Base-by-base conservation (phyloP, 2,797 vertebrate species). In the Echeneis naucrates region DNA sequence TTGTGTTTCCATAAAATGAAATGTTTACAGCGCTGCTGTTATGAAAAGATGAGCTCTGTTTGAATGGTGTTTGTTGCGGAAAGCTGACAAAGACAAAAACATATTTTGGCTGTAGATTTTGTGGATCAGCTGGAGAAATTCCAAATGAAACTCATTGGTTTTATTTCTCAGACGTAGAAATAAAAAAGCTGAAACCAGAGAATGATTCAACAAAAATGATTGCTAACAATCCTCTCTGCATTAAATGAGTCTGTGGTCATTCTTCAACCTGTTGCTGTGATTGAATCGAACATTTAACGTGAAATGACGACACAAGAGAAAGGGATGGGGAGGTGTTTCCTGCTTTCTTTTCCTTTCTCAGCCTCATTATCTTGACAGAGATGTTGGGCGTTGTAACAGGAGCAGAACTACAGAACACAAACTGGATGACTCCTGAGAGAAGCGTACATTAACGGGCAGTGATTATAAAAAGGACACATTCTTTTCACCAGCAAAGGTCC, bases 401-500 rank as follows among this genome's bases (percentile, higher is more conserved):
- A n/a, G n/a, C n/a, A n/a, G n/a, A n/a, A n/a, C n/a, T n/a, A n/a
- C n/a, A n/a, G n/a, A 13, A 24, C 9, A 14, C 51, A 57, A 38
- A 59, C 35, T 23, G 51, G 45, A 8, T 2, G n/a, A 48, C n/a
- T 9, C 27, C 16, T 48, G 24, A 27, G 42, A 27, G 45, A 44
- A 65, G 57, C 14, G 55, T 8, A 58, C 42, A 12, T 71, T 64
- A 79, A 48, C 33, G 57, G 65, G 42, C 57, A 7, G 5, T 4
- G 56, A 52, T 57, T 50, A 35, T 30, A 38, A 54, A 57, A 30
- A 56, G 56, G 6, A 59, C 66, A 66, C 47, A 17, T 27, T 40
- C 48, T 9, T 55, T 78, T 72, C 72, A 72, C 63, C 51, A 64
- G 48, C 56, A 62, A 50, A 77, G 60, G 73, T 78, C 71, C 67